Evolutionary conservation across 2,888 invertebrate genomes (phyloP).

Genomic region (Thelaira solivaga): DNA sequence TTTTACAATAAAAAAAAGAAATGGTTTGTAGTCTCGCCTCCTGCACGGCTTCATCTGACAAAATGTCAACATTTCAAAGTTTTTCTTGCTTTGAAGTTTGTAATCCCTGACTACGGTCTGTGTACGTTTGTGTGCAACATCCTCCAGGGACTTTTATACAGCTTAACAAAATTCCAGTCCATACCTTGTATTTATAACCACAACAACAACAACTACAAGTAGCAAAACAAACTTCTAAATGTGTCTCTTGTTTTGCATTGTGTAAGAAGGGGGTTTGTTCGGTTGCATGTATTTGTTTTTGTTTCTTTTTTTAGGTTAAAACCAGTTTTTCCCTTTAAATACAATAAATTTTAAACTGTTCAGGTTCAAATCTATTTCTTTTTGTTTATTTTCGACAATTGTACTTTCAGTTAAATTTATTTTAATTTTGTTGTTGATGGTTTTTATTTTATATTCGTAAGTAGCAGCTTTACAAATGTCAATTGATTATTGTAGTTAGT

Average conservation of each 20-base stretch:
- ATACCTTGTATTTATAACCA: neutral
- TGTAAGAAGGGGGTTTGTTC: conserved; percentile 7
- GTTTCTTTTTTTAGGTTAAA: no score
- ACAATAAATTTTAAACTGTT: conserved; percentile 43
- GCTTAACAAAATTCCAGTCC: conserved; percentile 43
- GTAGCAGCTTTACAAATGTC: conserved; percentile 54
- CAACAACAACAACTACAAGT: conserved; percentile 1
- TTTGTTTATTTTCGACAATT: conserved; percentile 13
- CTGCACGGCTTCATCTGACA: conserved; percentile 46
- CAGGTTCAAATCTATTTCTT: conserved; percentile 11
- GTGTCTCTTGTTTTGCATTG: neutral
- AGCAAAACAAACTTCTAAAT: conserved; percentile 15
- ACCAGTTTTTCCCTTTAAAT: conserved; percentile 38
- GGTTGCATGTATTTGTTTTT: no score
- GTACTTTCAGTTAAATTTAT: conserved; percentile 36
- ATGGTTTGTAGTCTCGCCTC: neutral
- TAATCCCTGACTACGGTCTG: neutral
- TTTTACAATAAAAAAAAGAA: neutral
- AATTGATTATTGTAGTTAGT: conserved; percentile 54
- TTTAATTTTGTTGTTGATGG: neutral
- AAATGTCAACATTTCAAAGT: conserved; percentile 57
- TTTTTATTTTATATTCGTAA: conserved; percentile 32
- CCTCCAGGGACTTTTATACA: conserved; percentile 45
- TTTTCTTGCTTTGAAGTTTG: neutral
- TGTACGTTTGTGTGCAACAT: conserved; percentile 7